phyloP scores from a whole-genome alignment of 1,140 invertebrate species.

The Saccostrea echinata region DNA sequence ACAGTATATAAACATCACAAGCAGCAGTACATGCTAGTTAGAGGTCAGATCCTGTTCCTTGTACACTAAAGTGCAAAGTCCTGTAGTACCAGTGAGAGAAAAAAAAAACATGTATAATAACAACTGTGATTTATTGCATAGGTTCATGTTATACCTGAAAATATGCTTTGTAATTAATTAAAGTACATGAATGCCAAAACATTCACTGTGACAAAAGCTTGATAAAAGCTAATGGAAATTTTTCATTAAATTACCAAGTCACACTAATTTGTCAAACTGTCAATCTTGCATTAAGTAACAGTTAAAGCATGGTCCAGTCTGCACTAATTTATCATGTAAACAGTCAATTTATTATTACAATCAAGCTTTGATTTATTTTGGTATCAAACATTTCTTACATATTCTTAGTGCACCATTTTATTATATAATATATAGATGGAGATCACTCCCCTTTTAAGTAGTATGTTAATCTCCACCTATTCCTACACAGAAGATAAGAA shows the following conservation, averaged over 20 bases:
- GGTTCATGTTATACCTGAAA: slow-evolving; percentile 17
- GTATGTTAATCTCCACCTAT: not conserved
- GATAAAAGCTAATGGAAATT: slow-evolving; percentile 28
- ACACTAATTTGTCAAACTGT: slow-evolving; percentile 19
- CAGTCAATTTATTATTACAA: not conserved
- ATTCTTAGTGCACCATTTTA: not conserved
- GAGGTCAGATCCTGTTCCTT: not conserved
- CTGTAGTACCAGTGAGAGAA: not conserved
- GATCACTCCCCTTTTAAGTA: not conserved
- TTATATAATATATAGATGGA: not conserved
- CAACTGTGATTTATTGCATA: not conserved
- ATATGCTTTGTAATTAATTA: slow-evolving; percentile 3
- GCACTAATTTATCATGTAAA: not conserved
- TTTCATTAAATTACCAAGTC: not conserved
- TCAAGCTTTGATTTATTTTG: not conserved
- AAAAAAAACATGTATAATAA: not conserved
- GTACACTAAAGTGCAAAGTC: not conserved
- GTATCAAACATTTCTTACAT: not conserved
- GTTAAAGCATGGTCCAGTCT: not conserved
- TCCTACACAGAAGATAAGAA: not conserved
- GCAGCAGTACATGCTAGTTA: not conserved
- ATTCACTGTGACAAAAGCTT: not conserved
- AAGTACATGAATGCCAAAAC: not conserved
- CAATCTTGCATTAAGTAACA: slow-evolving; percentile 21
- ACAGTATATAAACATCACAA: not conserved